Conservation (phyloP, 2,113 vertebrate genomes). For the Mystacornis crossleyi region DNA sequence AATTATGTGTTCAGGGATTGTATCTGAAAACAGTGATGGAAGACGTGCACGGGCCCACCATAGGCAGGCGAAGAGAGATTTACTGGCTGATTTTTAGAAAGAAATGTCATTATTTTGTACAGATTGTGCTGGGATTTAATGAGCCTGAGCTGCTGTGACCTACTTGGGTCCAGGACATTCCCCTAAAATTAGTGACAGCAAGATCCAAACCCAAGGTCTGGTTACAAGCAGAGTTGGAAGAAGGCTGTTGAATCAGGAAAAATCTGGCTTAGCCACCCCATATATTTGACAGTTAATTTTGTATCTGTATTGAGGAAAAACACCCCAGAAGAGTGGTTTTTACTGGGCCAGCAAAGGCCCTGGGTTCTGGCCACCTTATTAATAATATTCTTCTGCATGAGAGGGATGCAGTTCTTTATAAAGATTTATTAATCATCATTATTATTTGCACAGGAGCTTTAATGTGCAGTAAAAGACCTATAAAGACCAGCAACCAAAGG, state of each 20-base stretch:
- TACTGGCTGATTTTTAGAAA: not conserved
- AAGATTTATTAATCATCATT: constrained; percentile 47
- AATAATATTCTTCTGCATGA: constrained; percentile 27
- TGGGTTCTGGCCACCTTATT: not conserved
- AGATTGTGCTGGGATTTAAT: not conserved
- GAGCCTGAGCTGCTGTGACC: not conserved
- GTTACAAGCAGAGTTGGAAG: not conserved
- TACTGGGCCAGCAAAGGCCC: not conserved
- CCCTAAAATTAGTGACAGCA: not conserved
- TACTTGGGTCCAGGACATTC: not conserved
- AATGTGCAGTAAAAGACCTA: constrained; percentile 41
- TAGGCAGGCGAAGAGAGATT: not conserved
- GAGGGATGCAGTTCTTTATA: not conserved
- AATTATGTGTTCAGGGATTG: not conserved
- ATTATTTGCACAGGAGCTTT: constrained; percentile 40
- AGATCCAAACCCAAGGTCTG: not conserved
- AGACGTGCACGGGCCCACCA: rapidly evolving
- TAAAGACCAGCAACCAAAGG: constrained; percentile 49
- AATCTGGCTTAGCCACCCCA: not conserved
- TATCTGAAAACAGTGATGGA: not conserved
- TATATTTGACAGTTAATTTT: constrained; percentile 16
- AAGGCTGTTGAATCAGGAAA: not conserved
- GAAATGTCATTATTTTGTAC: not conserved
- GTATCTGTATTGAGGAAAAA: constrained; percentile 1
- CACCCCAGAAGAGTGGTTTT: not conserved